phyloP scores from a whole-genome alignment of 1,140 invertebrate species.

The Yoshiicerus persimilis region DNA sequence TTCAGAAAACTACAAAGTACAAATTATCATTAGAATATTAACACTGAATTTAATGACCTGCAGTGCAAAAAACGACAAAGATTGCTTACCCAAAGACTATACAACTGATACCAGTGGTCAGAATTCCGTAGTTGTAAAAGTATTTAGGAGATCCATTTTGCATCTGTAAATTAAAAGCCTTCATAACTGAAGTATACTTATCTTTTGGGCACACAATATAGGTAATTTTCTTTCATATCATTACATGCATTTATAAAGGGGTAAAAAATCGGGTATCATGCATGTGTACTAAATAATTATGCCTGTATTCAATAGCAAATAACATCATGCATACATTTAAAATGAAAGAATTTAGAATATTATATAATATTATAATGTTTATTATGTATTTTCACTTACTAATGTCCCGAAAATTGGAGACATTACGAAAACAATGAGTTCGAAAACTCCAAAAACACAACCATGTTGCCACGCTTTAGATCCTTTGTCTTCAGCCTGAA shows the following conservation, averaged over 20 bases:
- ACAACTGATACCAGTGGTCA: constrained; percentile 68
- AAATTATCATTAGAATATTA: no score
- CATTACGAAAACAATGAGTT: constrained; percentile 82
- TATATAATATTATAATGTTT: background rate
- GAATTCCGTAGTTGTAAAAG: constrained; percentile 82
- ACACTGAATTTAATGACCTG: background rate
- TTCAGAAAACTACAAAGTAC: constrained; percentile 57
- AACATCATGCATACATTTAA: no score
- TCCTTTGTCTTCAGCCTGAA: constrained; percentile 84
- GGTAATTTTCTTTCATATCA: no score
- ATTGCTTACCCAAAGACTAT: constrained; percentile 57
- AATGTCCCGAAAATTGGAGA: constrained; percentile 85
- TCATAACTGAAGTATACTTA: no score
- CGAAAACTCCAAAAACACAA: constrained; percentile 88
- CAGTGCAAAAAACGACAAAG: background rate
- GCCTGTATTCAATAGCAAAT: no score
- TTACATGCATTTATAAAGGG: no score
- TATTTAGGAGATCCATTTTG: constrained; percentile 79
- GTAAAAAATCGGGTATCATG: no score
- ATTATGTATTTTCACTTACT: constrained; percentile 56
- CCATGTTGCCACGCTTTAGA: constrained; percentile 84
- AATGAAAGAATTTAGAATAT: no score
- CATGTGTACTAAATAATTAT: no score
- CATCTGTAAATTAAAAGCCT: constrained; percentile 58
- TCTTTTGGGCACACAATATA: no score